Base-by-base conservation (phyloP, 2,113 vertebrate genomes). In the Sander lucioperca region DNA sequence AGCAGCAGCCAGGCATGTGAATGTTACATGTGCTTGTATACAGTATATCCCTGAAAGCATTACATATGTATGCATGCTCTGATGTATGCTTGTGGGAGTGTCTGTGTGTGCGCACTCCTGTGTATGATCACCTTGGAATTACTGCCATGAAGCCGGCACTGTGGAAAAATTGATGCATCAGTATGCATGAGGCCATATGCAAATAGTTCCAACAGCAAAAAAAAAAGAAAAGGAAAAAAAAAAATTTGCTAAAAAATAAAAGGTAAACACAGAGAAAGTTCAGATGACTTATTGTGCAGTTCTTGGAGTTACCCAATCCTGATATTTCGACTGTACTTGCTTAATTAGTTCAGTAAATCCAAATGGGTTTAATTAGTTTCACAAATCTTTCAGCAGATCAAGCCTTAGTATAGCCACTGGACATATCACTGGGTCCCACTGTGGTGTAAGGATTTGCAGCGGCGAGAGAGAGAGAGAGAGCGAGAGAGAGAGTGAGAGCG, bases 291-390 rank as follows among this genome's bases (percentile, higher is more conserved):
- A 53, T 59, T 56, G 56, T 61, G 36, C 56, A 33, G 47, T 45
- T 23, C 63, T 61, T 21, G 36, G 45, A 72, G 84, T 18, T 48
- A 39, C 36, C 19, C 2, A 54, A 45, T 70, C 47, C 47, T 25
- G 58, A 80, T 67, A 30, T 61, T 74, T 63, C 68, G 61, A 81
- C n/a, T 66, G 61, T 8, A 15, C 54, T 62, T 13, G 58, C 30
- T 84, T 70, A 84, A 89, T 88, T 79, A 66, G 65, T 33, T 79
- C 36, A 45, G 53, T 84, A 74, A 74, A 73, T 85, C 36, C 54
- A 19, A 83, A 77, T 63, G 14, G 43, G 27, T 63, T 72, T 84
- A 84, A 89, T 88, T 77, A 83, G 71, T 45, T 71, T 8, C 71
- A 79, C 62, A 70, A 82, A 85, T 27, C 75, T 73, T 64, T 68